phyloP scores from a whole-genome alignment of 2,888 invertebrate species.

The Isotomurus palustris region DNA sequence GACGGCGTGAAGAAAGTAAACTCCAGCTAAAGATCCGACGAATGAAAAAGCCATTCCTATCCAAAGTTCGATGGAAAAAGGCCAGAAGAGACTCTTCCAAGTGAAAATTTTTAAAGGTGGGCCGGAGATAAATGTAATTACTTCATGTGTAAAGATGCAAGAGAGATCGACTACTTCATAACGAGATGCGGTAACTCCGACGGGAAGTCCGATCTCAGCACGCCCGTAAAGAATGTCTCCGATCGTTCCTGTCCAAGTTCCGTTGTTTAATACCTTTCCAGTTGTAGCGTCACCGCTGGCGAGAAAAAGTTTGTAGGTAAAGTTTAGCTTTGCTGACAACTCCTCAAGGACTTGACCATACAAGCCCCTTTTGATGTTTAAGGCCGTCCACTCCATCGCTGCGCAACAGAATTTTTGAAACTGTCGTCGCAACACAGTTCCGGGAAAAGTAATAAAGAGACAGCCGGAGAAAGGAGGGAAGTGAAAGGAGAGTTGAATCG shows the following conservation, averaged over 20 bases:
- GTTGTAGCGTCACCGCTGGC: constrained; percentile 17
- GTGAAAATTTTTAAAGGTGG: not conserved
- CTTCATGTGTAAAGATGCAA: constrained; percentile 14
- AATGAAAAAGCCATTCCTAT: not conserved
- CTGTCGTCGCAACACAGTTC: too few relatives aligned
- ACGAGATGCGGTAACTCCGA: constrained; percentile 10
- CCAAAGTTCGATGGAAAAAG: not conserved
- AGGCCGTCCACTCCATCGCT: not conserved
- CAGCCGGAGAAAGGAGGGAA: not conserved
- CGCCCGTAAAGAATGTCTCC: constrained; percentile 11
- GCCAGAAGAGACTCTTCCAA: not conserved
- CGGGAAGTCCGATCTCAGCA: constrained; percentile 22
- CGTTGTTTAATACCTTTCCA: constrained; percentile 15
- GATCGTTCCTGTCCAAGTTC: constrained; percentile 18
- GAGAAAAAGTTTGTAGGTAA: constrained; percentile 12
- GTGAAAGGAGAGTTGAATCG: not conserved
- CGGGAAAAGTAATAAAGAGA: not conserved
- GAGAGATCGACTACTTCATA: constrained; percentile 12
- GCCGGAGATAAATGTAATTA: not conserved
- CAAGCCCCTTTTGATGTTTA: constrained; percentile 10
- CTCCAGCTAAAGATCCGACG: not conserved
- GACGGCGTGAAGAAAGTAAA: too few relatives aligned
- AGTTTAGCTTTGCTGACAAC: constrained; percentile 11
- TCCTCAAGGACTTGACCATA: constrained; percentile 11
- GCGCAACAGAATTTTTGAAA: too few relatives aligned